Evolutionary conservation across 2,888 invertebrate species (phyloP).

Genomic region (Phymatocera aterrima): DNA sequence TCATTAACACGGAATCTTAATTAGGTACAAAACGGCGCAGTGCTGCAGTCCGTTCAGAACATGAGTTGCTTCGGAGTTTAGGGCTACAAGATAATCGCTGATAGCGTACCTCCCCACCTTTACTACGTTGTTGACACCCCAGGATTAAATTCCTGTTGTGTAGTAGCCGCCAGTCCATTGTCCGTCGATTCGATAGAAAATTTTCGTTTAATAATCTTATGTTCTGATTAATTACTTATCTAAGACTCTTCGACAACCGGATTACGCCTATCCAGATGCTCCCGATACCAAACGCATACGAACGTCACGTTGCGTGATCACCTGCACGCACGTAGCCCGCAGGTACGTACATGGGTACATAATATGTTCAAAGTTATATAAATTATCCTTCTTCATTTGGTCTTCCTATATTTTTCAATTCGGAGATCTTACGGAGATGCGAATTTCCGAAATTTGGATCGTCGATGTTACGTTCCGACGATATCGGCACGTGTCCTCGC

Average conservation of each 20-base stretch:
- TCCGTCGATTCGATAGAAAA: background rate
- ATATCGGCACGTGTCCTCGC: background rate
- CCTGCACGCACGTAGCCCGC: too few relatives aligned
- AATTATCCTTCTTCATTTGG: too few relatives aligned
- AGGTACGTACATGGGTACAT: too few relatives aligned
- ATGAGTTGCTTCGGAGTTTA: background rate
- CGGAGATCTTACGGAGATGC: too few relatives aligned
- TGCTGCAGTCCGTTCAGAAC: background rate
- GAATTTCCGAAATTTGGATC: background rate
- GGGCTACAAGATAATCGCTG: slow-evolving; percentile 23
- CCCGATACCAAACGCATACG: background rate
- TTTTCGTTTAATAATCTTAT: background rate
- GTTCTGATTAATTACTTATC: background rate
- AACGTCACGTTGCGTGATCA: background rate
- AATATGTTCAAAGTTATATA: too few relatives aligned
- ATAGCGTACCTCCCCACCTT: too few relatives aligned
- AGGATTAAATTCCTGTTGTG: background rate
- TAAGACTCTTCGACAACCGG: background rate
- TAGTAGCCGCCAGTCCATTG: background rate
- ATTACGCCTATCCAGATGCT: slow-evolving; percentile 17
- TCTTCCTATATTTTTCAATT: too few relatives aligned
- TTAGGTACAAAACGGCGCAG: slow-evolving; percentile 53
- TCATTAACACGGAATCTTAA: slow-evolving; percentile 64
- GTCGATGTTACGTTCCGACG: background rate
- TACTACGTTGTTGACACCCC: background rate